These are phyloP conservation scores for Lepidurus packardi DNA, from an alignment of 1,140 invertebrate species.

Conservation along the genomic window DNA sequence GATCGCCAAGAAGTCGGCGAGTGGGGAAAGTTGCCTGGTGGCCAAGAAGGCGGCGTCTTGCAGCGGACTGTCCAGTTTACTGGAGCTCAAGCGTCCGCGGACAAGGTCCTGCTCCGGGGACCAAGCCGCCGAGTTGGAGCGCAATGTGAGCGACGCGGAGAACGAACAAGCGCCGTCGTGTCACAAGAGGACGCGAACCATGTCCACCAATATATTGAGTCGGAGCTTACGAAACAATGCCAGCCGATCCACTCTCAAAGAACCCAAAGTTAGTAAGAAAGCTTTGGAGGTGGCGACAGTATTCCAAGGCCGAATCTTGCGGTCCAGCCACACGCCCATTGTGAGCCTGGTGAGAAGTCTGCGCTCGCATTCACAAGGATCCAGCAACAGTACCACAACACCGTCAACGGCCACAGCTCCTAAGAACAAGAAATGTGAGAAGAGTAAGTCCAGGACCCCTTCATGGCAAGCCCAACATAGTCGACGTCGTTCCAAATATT, in stretches of 20 bases:
- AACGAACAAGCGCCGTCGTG: constrained; percentile 24
- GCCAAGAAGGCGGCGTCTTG: background rate
- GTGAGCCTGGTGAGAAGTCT: constrained; percentile 26
- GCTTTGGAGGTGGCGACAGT: background rate
- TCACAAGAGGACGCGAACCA: background rate
- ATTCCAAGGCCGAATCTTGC: constrained; percentile 28
- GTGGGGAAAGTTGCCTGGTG: background rate
- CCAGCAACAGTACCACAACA: background rate
- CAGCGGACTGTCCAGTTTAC: background rate
- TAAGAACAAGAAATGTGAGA: constrained; percentile 5
- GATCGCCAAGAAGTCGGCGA: constrained; percentile 10
- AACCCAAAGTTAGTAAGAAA: background rate
- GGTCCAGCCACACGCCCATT: constrained; percentile 26
- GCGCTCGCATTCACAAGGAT: constrained; percentile 26
- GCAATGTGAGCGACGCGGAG: constrained; percentile 33
- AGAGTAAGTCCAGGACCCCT: background rate
- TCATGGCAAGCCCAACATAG: constrained; percentile 10
- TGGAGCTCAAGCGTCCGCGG: constrained; percentile 26
- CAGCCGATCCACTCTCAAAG: constrained; percentile 17
- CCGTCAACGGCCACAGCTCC: background rate
- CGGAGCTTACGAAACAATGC: constrained; percentile 22
- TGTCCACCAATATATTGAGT: background rate
- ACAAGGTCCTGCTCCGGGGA: constrained; percentile 25
- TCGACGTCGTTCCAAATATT: background rate
- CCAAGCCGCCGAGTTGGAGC: background rate